phyloP scores from a whole-genome alignment of 2,113 vertebrate species.

The Apeltes quadracus region DNA sequence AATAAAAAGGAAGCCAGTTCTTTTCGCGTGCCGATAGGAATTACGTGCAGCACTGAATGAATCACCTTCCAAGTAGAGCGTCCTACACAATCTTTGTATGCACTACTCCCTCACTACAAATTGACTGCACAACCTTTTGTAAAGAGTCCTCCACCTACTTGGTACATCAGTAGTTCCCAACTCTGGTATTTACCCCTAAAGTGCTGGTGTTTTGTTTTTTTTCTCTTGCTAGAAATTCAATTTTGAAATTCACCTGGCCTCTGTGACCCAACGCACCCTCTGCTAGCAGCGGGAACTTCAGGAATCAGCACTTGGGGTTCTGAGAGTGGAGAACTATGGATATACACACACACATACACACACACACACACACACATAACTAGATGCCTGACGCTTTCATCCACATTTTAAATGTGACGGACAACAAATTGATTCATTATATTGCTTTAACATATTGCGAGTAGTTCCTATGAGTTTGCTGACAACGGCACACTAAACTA shows the following conservation, averaged over 20 bases:
- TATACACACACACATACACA: conserved; percentile 23
- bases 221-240: neutral
- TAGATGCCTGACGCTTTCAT: conserved; percentile 44
- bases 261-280: conserved; percentile 14
- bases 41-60: conserved; percentile 49
- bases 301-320: conserved; percentile 51
- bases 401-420: conserved; percentile 65
- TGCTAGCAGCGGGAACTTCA: conserved; percentile 3
- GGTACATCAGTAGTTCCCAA: conserved; percentile 50
- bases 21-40: conserved; percentile 39
- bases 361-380: conserved; percentile 17
- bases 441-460: conserved; percentile 81
- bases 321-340: conserved; percentile 52
- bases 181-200: conserved; percentile 24
- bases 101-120: conserved; percentile 47
- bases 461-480: conserved; percentile 71
- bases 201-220: neutral
- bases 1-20: conserved; percentile 46
- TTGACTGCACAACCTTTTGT: conserved; percentile 62
- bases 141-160: conserved; percentile 50
- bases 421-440: conserved; percentile 62
- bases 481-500: conserved; percentile 67
- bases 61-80: conserved; percentile 29
- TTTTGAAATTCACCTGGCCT: conserved; percentile 10
- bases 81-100: conserved; percentile 54